Base-by-base conservation (phyloP, 2,797 vertebrate species). In the Tauraco hartlaubi region DNA sequence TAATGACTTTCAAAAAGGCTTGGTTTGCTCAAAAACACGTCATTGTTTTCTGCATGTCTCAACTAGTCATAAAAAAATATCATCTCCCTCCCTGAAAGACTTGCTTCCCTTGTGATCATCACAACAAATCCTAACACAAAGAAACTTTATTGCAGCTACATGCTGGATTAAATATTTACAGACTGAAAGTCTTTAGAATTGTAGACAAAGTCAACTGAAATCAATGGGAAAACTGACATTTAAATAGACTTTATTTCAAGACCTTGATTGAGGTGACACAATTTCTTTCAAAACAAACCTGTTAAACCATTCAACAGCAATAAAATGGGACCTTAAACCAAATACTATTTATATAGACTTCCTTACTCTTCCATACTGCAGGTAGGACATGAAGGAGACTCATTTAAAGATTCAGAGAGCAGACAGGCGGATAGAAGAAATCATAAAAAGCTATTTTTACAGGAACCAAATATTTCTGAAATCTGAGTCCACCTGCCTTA, bases 191-290 rank as follows among this genome's bases (percentile, higher is more conserved):
- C 66, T 78, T 72, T 15, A 69, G 35, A 86, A 92, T 15, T 79
- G n/a, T 52, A 83, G 67, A 89, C 23, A 79, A 83, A 88, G 31
- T 29, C 39, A 63, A 52, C 28, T 37, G 23, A 92, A 95, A 94
- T 88, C 28, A 92, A 74, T 49, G 43, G 15, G 22, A 46, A 80
- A 94, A n/a, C 7, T 68, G 49, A 28, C 4, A 51, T 63, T 91
- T 71, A 87, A 87, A 89, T 3, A 71, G 59, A 55, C 44, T 72
- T 94, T 59, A 82, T 89, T 92, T 91, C 69, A 91, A 80, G 48
- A 56, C 31, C 33, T 77, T 61, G 29, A 44, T 2, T 29, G 20
- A 92, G 28, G 61, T 71, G 41, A 89, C 78, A 88, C 15, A 64
- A 79, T 88, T 91, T 79, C 31, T 85, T 82, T 69, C 44, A 73